Base-by-base conservation (phyloP, 2,113 vertebrate species). In the Myotis davidii region DNA sequence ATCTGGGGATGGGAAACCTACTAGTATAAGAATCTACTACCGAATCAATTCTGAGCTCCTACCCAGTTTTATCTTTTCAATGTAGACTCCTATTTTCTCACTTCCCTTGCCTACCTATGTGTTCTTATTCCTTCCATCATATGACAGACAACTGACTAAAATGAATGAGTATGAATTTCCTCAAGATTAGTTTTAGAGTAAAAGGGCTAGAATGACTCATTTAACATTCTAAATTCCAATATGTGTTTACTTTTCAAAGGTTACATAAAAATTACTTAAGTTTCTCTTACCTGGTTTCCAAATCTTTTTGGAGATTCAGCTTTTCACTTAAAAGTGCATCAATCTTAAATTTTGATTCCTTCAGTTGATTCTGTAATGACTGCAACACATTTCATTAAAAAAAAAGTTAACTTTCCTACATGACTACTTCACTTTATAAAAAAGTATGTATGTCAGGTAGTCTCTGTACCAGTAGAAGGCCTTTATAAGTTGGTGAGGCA, bases 331-430 rank as follows among this genome's bases (percentile, higher is more conserved):
- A 88, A 82, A 99, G 98, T 88, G 98, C 95, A 76, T 99, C 98
- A 0, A 98, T 98, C 96, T 98, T 98, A 92, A 59, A 81, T 87
- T 97, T 98, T 72, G 98, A 97, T 85, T 98, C 98, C 82, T n/a
- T 91, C 17, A 99, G 98, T 91, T 99, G 99, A 42, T 99, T 99
- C 97, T 99, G 98, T 94, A 98, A 99, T 10, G 98, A 99, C 99
- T 99, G 81, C 92, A 97, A 97, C 18, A 92, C 0, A 97, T 93
- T 97, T 79, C 69, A 94, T n/a, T n/a, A 94, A 34, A 94, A 2
- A 94, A 34, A 94, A 5, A 81, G 69, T 79, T 79, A 90, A 70
- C 25, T 88, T 95, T 84, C 34, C 32, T 89, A 45, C 42, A 93
- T 84, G 88, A 84, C 56, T 72, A 72, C 14, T 96, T 85, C 74